These are phyloP conservation scores for Harpagifer antarcticus DNA, from an alignment of 2,797 vertebrate species.

Conservation along the genomic window DNA sequence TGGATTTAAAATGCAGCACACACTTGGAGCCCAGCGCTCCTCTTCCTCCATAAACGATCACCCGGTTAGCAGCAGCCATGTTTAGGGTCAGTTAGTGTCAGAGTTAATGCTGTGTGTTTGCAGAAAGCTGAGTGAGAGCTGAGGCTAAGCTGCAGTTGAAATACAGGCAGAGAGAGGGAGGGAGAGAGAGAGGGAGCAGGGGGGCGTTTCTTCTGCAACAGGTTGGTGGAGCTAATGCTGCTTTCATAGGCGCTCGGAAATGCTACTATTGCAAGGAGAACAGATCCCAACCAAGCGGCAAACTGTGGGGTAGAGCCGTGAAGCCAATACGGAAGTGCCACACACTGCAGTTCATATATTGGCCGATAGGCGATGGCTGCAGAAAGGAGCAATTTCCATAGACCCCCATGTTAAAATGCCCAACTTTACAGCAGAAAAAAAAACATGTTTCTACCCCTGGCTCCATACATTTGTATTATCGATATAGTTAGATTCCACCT, in stretches of 20 bases:
- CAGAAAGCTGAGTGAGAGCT: not conserved
- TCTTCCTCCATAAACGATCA: slow-evolving; percentile 92
- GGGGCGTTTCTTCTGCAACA: slow-evolving; percentile 60
- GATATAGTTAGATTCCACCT: too few relatives aligned
- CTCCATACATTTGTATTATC: too few relatives aligned
- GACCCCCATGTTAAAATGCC: too few relatives aligned
- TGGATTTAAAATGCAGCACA: slow-evolving; percentile 88
- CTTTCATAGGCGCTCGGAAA: slow-evolving; percentile 52
- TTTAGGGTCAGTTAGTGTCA: not conserved
- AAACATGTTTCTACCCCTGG: too few relatives aligned
- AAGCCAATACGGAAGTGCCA: too few relatives aligned
- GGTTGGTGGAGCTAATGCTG: slow-evolving; percentile 41
- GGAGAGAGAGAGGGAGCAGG: slow-evolving; percentile 2
- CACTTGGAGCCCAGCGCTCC: slow-evolving; percentile 92
- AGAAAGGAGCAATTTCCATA: too few relatives aligned
- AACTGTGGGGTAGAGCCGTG: too few relatives aligned
- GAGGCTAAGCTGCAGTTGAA: slow-evolving; percentile 5
- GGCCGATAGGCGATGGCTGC: too few relatives aligned
- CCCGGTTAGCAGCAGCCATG: slow-evolving; percentile 84
- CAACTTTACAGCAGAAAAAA: too few relatives aligned
- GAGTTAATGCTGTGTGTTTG: too few relatives aligned
- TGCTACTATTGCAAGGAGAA: fast-evolving
- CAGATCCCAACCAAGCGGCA: too few relatives aligned
- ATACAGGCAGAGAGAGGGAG: not conserved
- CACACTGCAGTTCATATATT: too few relatives aligned